These are phyloP conservation scores for Exephanes ischioxanthus DNA, from an alignment of 2,888 invertebrate species.

Conservation along the genomic window DNA sequence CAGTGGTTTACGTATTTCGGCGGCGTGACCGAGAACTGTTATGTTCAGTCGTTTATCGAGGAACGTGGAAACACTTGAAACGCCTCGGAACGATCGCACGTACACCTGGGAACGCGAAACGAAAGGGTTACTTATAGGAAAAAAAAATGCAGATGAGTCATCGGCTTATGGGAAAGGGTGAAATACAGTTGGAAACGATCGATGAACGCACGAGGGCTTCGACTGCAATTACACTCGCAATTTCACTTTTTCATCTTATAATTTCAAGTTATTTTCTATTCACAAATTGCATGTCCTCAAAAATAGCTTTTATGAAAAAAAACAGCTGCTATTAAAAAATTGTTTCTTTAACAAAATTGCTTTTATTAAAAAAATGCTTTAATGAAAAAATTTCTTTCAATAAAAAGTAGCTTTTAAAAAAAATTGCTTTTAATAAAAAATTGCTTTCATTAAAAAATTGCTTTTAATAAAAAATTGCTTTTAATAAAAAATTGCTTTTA, in stretches of 20 bases:
- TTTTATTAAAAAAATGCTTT: too few species aligned
- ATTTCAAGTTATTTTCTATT: background rate
- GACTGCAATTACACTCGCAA: slow-evolving; percentile 2
- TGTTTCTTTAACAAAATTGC: too few species aligned
- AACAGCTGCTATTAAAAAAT: too few species aligned
- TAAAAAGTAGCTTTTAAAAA: too few species aligned
- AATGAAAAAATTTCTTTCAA: too few species aligned
- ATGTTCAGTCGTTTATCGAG: slow-evolving; percentile 1
- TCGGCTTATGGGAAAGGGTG: slow-evolving; percentile 27
- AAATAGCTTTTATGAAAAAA: too few species aligned
- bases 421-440: too few species aligned
- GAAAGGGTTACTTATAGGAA: slow-evolving; percentile 29
- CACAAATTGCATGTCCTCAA: background rate
- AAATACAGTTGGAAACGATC: slow-evolving; percentile 29
- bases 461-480: too few species aligned
- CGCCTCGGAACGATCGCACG: background rate
- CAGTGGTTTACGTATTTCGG: slow-evolving; percentile 29
- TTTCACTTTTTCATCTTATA: background rate
- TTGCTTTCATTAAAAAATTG: too few species aligned
- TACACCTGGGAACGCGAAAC: slow-evolving; percentile 5
- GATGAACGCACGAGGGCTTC: slow-evolving; percentile 1
- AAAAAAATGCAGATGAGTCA: slow-evolving; percentile 54
- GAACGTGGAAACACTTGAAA: slow-evolving; percentile 9
- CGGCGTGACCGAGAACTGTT: slow-evolving; percentile 53
- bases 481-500: too few species aligned